phyloP scores from a whole-genome alignment of 1,140 invertebrate species.

The Dendroctonus ponderosae region DNA sequence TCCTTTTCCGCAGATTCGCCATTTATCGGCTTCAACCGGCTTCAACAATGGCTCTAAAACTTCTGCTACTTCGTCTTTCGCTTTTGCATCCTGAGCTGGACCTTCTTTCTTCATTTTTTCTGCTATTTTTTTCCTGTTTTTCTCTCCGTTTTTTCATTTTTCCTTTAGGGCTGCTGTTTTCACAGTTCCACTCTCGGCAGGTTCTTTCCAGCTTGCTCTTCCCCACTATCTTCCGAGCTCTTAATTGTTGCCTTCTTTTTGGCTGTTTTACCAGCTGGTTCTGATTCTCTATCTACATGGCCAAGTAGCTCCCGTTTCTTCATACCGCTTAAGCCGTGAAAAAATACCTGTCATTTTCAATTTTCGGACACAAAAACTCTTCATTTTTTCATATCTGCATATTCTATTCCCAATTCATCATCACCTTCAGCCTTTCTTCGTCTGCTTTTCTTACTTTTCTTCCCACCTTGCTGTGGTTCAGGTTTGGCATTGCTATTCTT shows the following conservation, averaged over 20 bases:
- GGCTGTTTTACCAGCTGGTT: slow-evolving; percentile 16
- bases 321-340: too few relatives aligned
- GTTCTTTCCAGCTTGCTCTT: slow-evolving; percentile 48
- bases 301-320: slow-evolving; percentile 32
- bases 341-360: too few relatives aligned
- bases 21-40: background rate
- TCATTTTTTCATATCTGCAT: slow-evolving; percentile 58
- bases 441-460: slow-evolving; percentile 68
- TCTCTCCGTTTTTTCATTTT: slow-evolving; percentile 83
- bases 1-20: slow-evolving; percentile 45
- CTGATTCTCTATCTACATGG: slow-evolving; percentile 23
- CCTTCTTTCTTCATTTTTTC: slow-evolving; percentile 52
- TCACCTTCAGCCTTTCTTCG: slow-evolving; percentile 77
- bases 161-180: slow-evolving; percentile 83
- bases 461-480: slow-evolving; percentile 56
- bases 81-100: too few relatives aligned
- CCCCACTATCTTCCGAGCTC: slow-evolving; percentile 30
- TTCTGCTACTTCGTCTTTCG: too few relatives aligned
- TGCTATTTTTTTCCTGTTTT: slow-evolving; percentile 73
- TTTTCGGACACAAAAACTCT: too few relatives aligned
- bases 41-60: too few relatives aligned
- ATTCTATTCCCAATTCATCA: slow-evolving; percentile 78
- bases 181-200: slow-evolving; percentile 59
- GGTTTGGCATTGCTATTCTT: slow-evolving; percentile 56
- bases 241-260: slow-evolving; percentile 36